Percentiles rank a stretch among this genome's conserved stretches.
phyloP scores from a whole-genome alignment of 2,888 invertebrate genomes.

The Epirrita christyi region DNA sequence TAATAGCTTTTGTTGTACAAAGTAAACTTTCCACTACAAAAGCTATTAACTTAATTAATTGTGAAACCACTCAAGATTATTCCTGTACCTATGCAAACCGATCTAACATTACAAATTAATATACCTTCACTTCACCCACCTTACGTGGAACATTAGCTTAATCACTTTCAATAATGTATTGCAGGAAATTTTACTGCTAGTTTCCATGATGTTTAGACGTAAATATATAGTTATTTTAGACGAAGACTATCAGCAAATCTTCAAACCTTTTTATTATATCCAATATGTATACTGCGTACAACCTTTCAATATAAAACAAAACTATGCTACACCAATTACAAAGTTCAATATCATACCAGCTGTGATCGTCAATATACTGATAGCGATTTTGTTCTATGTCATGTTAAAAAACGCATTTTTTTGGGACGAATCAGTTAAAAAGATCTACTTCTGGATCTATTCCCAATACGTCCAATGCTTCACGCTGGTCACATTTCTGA shows the following conservation, averaged over 20 bases:
- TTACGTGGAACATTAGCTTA: not conserved
- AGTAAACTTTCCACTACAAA: constrained; percentile 2
- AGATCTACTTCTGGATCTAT: constrained; percentile 10
- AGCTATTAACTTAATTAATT: constrained; percentile 3
- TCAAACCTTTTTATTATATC: constrained; percentile 21
- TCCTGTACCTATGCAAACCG: not conserved
- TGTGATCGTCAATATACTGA: not conserved
- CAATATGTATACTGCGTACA: constrained; percentile 9
- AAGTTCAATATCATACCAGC: constrained; percentile 7
- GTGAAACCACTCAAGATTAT: constrained; percentile 6
- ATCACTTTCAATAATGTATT: not conserved
- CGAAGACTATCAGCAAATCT: constrained; percentile 15
- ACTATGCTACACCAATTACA: constrained; percentile 4
- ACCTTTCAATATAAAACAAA: constrained; percentile 20
- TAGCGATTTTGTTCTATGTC: not conserved
- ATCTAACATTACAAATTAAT: constrained; percentile 3
- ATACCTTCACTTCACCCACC: not conserved
- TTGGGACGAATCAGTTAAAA: not conserved
- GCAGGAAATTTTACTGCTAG: not conserved
- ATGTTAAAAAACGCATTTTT: not conserved
- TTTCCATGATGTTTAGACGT: constrained; percentile 3
- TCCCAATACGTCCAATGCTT: constrained; percentile 5
- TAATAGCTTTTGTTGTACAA: not conserved
- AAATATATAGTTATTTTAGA: constrained; percentile 8
- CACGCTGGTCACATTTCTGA: constrained; percentile 3